These are phyloP conservation scores for Euleptes europaea DNA, from an alignment of 2,113 vertebrate species.

Conservation along the genomic window DNA sequence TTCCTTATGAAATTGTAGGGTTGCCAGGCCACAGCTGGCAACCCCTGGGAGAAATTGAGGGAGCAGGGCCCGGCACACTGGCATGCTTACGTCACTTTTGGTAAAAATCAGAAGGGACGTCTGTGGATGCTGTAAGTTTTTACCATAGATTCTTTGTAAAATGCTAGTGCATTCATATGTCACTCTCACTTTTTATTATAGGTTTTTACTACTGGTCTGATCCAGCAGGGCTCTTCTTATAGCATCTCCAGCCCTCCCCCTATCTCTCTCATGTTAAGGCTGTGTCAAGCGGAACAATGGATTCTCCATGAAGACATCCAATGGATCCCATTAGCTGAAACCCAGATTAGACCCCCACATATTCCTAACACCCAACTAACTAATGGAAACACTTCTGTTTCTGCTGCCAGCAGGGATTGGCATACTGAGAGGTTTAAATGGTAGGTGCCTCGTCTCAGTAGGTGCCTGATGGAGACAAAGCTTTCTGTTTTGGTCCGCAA, in stretches of 20 bases:
- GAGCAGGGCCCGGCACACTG: no score
- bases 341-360: background rate
- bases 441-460: background rate
- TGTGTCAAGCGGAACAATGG: background rate
- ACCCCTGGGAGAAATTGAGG: no score
- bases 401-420: background rate
- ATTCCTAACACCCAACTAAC: background rate
- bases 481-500: background rate
- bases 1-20: background rate
- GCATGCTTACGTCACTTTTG: no score
- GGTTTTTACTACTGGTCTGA: no score
- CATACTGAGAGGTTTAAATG: background rate
- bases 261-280: background rate
- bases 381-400: background rate
- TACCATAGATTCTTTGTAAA: no score
- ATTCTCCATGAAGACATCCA: background rate
- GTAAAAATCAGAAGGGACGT: no score
- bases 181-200: no score
- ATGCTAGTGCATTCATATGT: no score
- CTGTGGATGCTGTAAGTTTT: no score
- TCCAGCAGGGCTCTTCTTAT: no score
- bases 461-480: constrained; percentile 15
- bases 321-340: background rate
- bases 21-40: no score
- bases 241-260: background rate